phyloP scores from a whole-genome alignment of 2,888 invertebrate genomes.

The Lomographa bimaculata region DNA sequence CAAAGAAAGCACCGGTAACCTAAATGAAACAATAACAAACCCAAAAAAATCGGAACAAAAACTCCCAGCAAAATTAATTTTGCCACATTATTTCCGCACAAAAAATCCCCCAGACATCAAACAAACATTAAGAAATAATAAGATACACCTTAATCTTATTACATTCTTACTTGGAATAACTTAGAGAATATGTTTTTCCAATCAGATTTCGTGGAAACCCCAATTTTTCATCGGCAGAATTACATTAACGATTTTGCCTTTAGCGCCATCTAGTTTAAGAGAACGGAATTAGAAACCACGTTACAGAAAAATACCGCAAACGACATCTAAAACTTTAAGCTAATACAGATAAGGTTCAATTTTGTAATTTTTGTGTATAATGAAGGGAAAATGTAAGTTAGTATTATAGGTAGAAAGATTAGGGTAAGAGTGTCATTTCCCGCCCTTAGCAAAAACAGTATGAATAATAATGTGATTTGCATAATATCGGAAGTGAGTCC shows the following conservation, averaged over 20 bases:
- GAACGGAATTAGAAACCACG: constrained; percentile 48
- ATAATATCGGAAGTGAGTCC: constrained; percentile 72
- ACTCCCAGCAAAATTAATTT: constrained; percentile 40
- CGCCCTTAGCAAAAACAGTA: constrained; percentile 80
- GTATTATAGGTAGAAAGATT: constrained; percentile 57
- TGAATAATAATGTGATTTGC: constrained; percentile 81
- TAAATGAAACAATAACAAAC: too few relatives aligned
- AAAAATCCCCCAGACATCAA: constrained; percentile 58
- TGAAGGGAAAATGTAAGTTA: constrained; percentile 10
- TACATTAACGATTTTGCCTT: constrained; percentile 77
- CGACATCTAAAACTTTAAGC: constrained; percentile 20
- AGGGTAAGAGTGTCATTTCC: constrained; percentile 62
- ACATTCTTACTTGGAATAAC: constrained; percentile 74
- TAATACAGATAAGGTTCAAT: constrained; percentile 32
- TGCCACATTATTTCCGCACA: constrained; percentile 45
- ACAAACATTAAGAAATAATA: constrained; percentile 77
- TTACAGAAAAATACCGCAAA: constrained; percentile 14
- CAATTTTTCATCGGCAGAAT: constrained; percentile 78
- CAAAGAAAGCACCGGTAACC: too few relatives aligned
- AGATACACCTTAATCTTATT: constrained; percentile 76
- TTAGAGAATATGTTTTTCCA: constrained; percentile 78
- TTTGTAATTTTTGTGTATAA: constrained; percentile 22
- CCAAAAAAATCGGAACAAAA: too few relatives aligned
- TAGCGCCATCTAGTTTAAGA: constrained; percentile 74
- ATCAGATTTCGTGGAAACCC: constrained; percentile 68